Percentiles rank a stretch among this genome's conserved stretches.
Evolutionary conservation across 2,797 vertebrate genomes (phyloP).

Genomic region (Eurystomus glaucurus): DNA sequence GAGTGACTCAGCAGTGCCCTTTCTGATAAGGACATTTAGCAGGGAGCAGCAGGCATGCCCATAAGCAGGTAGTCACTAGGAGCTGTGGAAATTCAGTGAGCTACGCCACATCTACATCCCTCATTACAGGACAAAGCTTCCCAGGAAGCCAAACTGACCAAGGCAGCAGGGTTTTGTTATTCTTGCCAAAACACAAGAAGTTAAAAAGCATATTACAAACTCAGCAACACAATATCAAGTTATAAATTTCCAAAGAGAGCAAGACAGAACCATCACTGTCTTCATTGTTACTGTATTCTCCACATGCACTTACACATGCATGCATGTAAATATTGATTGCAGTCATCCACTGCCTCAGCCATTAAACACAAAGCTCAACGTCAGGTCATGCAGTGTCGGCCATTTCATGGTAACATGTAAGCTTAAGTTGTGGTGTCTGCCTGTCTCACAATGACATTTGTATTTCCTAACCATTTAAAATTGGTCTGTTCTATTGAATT

Average conservation of each 20-base stretch:
- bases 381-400: conserved; percentile 25
- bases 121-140: neutral
- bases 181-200: neutral
- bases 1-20: neutral
- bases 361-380: neutral
- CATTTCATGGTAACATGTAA: neutral
- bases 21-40: neutral
- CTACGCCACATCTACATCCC: neutral
- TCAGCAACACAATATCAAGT: neutral
- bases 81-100: neutral
- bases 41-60: neutral
- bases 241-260: neutral
- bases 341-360: conserved; percentile 6
- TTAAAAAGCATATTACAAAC: neutral
- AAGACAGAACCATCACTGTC: neutral
- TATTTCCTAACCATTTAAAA: neutral
- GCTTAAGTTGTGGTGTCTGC: neutral
- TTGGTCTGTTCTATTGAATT: neutral
- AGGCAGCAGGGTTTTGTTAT: neutral
- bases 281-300: neutral
- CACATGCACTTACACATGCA: neutral
- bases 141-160: neutral
- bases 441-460: neutral
- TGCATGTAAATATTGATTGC: neutral
- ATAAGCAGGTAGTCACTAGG: neutral